Base-by-base conservation (phyloP, 2,797 vertebrate species). In the Cetoscarus ocellatus region DNA sequence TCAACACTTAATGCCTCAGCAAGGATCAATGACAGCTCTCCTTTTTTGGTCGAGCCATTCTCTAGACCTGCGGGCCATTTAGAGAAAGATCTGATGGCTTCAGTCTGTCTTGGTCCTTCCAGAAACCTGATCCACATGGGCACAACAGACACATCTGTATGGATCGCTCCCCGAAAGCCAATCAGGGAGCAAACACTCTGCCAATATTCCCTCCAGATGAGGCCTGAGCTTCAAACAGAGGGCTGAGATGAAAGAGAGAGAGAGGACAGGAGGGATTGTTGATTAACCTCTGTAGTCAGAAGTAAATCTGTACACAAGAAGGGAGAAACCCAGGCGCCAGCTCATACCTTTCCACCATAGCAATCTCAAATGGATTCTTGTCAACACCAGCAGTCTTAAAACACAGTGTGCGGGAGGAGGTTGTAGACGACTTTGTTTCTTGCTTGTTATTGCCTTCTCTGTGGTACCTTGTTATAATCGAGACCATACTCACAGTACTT, bases 181-280 rank as follows among this genome's bases (percentile, higher is more conserved):
- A 92, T 93, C 91, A 91, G 80, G 80, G 85, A 86, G 87, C 89
- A 92, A 90, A 91, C 84, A 88, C 81, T 88, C 84, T 89, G 88
- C 87, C 91, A 89, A 91, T 91, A 92, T 88, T 90, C 86, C 80
- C 88, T 73, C 75, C 87, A 91, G 88, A 91, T 83, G 83, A 90
- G 88, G 62, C 82, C 81, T 65, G 79, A 84, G 85, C 85, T 84
- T 70, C 70, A 86, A 79, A 73, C 77, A 75, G 73, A 74, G 77
- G 70, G 75, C 52, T 63, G 73, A 75, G 86, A 91, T 91, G 90
- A 93, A 91, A 87, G 79, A 72, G 58, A 74, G 71, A 74, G 71
- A 71, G 80, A 87, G 82, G 61, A 64, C 27, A 61, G 81, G 78
- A 61, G 71, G 77, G 80, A 84, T 82, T 90, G 80, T 88, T 91